Percentiles rank a stretch among this genome's conserved stretches.
These are phyloP conservation scores for Steinernema hermaphroditum DNA, from an alignment of 2,888 invertebrate species.

Conservation along the genomic window DNA sequence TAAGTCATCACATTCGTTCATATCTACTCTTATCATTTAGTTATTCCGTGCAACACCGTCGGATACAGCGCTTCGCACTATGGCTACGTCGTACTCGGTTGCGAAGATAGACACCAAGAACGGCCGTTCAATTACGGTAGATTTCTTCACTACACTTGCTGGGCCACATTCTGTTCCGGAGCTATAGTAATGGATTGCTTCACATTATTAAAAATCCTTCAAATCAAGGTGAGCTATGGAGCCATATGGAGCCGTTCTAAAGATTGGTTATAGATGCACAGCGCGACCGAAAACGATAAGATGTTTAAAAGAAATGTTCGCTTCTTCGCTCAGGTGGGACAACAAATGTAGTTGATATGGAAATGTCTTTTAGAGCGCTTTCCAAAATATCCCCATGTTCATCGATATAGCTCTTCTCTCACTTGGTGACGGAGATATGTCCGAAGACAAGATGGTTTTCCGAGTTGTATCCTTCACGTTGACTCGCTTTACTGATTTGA, in stretches of 20 bases:
- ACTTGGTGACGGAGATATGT: background rate
- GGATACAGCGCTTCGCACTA: constrained; percentile 3
- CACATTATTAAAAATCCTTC: background rate
- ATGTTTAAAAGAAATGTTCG: background rate
- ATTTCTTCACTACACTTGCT: background rate
- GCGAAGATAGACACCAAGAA: background rate
- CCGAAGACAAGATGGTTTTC: background rate
- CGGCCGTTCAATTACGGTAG: background rate
- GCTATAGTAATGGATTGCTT: background rate
- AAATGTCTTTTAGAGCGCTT: background rate
- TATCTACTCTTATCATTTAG: too few species aligned
- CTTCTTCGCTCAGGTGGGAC: background rate
- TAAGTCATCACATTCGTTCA: too few species aligned
- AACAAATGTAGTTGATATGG: background rate
- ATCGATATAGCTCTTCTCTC: background rate
- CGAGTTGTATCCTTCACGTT: background rate
- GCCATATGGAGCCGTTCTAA: background rate
- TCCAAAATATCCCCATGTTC: constrained; percentile 13
- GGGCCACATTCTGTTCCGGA: background rate
- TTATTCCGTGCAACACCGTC: background rate
- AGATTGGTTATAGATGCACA: background rate
- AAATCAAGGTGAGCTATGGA: background rate
- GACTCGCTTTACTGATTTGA: background rate
- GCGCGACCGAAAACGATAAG: background rate
- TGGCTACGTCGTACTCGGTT: background rate